Percentiles rank a stretch among this genome's conserved stretches.
phyloP scores from a whole-genome alignment of 2,888 invertebrate genomes.

The Uropetala carovei region DNA sequence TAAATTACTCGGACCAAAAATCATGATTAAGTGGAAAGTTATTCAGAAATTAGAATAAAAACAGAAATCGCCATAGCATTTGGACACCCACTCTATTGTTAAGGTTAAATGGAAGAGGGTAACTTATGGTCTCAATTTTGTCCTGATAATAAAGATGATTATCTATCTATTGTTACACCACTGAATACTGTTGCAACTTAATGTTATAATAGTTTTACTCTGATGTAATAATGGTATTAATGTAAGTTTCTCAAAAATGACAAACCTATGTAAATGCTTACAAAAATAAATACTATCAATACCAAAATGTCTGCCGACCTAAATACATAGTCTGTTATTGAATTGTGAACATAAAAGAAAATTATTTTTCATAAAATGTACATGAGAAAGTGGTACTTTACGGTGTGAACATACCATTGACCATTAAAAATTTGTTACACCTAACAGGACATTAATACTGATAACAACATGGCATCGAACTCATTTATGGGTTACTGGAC shows the following conservation, averaged over 20 bases:
- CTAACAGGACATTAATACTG: not conserved
- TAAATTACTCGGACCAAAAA: too few relatives aligned
- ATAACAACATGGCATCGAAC: not conserved
- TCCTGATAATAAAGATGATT: too few relatives aligned
- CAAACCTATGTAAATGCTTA: not conserved
- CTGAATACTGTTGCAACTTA: not conserved
- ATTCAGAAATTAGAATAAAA: not conserved
- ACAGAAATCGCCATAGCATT: not conserved
- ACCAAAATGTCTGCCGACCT: not conserved
- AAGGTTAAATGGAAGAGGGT: too few relatives aligned
- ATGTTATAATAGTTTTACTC: not conserved
- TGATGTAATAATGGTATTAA: not conserved
- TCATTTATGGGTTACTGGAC: too few relatives aligned
- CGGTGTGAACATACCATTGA: not conserved
- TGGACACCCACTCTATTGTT: not conserved
- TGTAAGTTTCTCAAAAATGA: not conserved
- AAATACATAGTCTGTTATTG: not conserved
- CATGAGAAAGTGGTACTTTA: not conserved
- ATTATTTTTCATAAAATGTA: not conserved
- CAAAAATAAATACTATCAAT: not conserved
- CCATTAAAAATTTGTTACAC: not conserved
- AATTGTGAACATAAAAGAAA: not conserved
- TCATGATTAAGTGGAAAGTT: too few relatives aligned
- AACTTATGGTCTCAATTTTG: too few relatives aligned
- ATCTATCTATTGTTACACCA: too few relatives aligned